phyloP scores from a whole-genome alignment of 2,797 vertebrate species.

The Anguilla pacifica region DNA sequence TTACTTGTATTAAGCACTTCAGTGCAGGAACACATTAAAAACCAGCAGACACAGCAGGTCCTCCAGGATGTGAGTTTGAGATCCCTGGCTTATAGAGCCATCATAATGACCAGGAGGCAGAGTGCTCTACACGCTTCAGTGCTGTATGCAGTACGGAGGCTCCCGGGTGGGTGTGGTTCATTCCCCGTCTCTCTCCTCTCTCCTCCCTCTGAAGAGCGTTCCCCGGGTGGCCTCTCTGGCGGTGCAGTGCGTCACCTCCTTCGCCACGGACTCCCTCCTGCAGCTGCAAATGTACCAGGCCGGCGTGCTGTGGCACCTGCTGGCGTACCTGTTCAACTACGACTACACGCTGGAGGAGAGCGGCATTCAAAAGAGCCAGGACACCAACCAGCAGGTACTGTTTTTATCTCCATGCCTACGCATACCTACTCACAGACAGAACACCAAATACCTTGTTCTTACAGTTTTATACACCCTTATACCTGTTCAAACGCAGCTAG shows the following conservation, averaged over 20 bases:
- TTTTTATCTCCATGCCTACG: neutral
- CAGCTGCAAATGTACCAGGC: constrained; percentile 95
- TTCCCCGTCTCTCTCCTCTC: neutral
- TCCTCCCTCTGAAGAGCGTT: constrained; percentile 74
- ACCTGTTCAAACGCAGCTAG: neutral
- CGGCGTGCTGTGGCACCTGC: constrained; percentile 92
- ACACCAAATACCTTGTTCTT: neutral
- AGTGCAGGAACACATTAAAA: no score
- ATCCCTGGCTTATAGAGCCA: no score
- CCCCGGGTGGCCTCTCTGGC: constrained; percentile 85
- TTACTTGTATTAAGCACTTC: no score
- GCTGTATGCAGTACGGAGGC: neutral
- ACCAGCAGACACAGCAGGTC: no score
- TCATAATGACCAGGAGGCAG: neutral
- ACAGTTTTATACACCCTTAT: neutral
- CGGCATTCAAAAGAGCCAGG: constrained; percentile 91
- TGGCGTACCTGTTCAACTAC: constrained; percentile 93
- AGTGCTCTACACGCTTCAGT: neutral
- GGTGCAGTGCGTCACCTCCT: constrained; percentile 93
- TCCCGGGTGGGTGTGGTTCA: neutral
- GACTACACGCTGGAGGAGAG: constrained; percentile 98
- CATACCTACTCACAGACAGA: neutral
- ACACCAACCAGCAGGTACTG: constrained; percentile 86
- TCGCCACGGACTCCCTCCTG: constrained; percentile 94
- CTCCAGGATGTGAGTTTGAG: no score